Evolutionary conservation across 1,140 invertebrate species (phyloP).

Genomic region (Melipona quadrifasciata): DNA sequence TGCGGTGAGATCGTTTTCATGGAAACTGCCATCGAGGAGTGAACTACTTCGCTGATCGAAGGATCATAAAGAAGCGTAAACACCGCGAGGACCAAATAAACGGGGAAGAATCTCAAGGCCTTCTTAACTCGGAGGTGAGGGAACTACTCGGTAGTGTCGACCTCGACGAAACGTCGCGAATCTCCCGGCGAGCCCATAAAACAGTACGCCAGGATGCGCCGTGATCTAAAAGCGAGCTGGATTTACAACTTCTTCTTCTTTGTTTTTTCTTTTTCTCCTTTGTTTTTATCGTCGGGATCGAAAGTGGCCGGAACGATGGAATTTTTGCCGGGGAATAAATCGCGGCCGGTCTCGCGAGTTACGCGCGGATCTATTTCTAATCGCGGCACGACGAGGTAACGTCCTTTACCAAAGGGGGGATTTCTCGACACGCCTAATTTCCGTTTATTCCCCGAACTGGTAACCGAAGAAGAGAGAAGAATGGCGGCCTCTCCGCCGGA

Average conservation of each 20-base stretch:
- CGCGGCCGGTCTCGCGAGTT: background rate
- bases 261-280: too few relatives aligned
- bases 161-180: background rate
- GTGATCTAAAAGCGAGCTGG: conserved; percentile 7
- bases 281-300: background rate
- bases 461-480: conserved; percentile 32
- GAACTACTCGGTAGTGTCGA: background rate
- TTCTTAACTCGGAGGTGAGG: background rate
- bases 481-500: conserved; percentile 1
- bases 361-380: conserved; percentile 64
- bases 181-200: background rate
- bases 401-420: conserved; percentile 25
- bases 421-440: conserved; percentile 58
- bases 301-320: background rate
- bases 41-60: background rate
- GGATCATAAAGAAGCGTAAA: background rate
- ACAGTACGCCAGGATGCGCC: background rate
- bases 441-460: conserved; percentile 44
- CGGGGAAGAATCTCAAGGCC: accelerated
- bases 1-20: conserved; percentile 5
- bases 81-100: accelerated
- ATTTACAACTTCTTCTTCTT: background rate
- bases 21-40: background rate
- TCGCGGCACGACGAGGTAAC: conserved; percentile 25
- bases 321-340: conserved; percentile 40